Percentiles rank a stretch among this genome's conserved stretches.
These are phyloP conservation scores for Dolichoris vasculosae DNA, from an alignment of 1,140 invertebrate species.

Conservation along the genomic window DNA sequence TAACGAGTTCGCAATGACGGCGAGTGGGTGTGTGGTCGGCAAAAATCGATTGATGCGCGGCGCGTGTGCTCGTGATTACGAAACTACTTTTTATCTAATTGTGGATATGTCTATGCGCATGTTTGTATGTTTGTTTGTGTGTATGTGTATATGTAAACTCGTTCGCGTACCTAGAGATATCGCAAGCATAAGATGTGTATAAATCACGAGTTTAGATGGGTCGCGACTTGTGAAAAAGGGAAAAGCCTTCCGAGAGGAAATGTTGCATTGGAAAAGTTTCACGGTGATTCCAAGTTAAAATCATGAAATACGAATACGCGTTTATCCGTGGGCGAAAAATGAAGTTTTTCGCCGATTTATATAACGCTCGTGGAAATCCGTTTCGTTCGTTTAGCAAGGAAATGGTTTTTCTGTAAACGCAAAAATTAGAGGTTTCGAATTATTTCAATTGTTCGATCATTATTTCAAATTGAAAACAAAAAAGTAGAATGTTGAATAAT, in stretches of 20 bases:
- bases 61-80: background rate
- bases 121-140: background rate
- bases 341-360: background rate
- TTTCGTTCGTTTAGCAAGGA: background rate
- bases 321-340: conserved; percentile 8
- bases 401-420: background rate
- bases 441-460: background rate
- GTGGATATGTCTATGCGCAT: background rate
- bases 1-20: background rate
- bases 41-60: background rate
- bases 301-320: background rate
- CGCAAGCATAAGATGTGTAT: background rate
- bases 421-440: background rate
- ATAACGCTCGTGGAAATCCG: conserved; percentile 14
- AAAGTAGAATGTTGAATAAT: background rate
- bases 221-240: conserved; percentile 32
- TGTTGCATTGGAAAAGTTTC: conserved; percentile 19
- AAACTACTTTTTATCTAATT: conserved; percentile 20
- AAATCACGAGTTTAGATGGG: background rate
- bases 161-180: background rate
- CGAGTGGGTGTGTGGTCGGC: background rate
- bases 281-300: background rate
- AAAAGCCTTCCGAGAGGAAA: background rate
- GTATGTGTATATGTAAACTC: background rate
- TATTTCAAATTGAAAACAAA: background rate